Conservation (phyloP, 2,888 invertebrate genomes). For the Hypsopygia costalis region DNA sequence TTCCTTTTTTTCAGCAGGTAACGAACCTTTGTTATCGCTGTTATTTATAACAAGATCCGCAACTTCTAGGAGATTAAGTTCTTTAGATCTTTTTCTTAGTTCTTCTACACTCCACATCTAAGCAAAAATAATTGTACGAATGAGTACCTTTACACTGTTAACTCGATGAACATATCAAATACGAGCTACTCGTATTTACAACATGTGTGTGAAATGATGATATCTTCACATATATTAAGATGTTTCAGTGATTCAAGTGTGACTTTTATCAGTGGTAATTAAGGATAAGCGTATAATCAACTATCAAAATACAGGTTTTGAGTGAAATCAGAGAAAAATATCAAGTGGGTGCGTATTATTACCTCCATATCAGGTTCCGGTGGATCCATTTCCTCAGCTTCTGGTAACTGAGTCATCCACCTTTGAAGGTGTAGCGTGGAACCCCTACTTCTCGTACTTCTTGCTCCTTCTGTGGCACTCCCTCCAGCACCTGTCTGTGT, state of each 20-base stretch:
- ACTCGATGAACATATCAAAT: no score
- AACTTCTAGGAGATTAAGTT: conserved; percentile 82
- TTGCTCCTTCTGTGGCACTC: conserved; percentile 57
- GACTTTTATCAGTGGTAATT: no score
- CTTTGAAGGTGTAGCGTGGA: conserved; percentile 88
- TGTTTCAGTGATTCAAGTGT: no score
- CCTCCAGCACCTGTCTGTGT: conserved; percentile 66
- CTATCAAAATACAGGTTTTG: no score
- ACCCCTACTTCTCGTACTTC: conserved; percentile 82
- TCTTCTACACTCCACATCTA: conserved; percentile 87
- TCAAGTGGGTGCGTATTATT: no score
- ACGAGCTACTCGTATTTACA: no score
- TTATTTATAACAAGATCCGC: conserved; percentile 56
- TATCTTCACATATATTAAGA: no score
- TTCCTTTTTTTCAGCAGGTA: conserved; percentile 70
- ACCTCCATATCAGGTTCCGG: conserved; percentile 81
- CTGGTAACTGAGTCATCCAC: conserved; percentile 90
- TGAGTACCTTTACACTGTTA: no score
- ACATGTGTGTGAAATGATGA: no score
- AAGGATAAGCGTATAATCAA: no score
- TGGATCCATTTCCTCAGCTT: conserved; percentile 76
- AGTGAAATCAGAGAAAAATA: no score
- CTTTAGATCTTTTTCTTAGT: conserved; percentile 84
- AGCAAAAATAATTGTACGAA: no score
- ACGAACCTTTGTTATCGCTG: conserved; percentile 48